These are phyloP conservation scores for Tupaia chinensis DNA, from an alignment of 2,113 vertebrate species.

Conservation along the genomic window DNA sequence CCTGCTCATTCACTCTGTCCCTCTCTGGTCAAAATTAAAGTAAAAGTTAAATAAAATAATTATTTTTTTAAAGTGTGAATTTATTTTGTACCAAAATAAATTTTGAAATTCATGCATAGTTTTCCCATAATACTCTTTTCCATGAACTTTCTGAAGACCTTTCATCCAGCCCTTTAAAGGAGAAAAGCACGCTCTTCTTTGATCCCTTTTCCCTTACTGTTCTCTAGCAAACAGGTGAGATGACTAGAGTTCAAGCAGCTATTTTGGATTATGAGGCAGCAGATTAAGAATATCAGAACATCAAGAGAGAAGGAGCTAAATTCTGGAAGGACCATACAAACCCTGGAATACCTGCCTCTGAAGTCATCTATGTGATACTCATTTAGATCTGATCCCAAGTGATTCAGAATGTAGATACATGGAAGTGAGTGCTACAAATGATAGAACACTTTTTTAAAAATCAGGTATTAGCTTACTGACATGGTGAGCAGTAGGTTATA, in stretches of 20 bases:
- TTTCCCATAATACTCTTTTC: no score
- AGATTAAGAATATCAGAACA: background rate
- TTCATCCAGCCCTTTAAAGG: background rate
- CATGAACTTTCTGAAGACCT: no score
- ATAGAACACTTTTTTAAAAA: background rate
- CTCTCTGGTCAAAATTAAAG: no score
- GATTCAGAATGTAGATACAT: background rate
- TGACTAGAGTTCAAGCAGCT: background rate
- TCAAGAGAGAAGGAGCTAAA: background rate
- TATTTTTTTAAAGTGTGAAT: no score
- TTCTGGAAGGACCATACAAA: background rate
- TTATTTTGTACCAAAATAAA: no score
- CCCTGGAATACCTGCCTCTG: background rate
- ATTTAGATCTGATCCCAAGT: background rate
- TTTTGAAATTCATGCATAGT: no score
- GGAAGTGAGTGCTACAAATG: background rate
- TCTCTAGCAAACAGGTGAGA: background rate
- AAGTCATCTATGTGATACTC: background rate
- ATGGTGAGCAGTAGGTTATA: background rate
- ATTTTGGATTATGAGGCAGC: background rate
- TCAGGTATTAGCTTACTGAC: background rate
- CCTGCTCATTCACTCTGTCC: no score
- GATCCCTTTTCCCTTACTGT: background rate
- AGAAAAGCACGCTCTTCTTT: background rate
- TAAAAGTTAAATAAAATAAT: no score